Evolutionary conservation across 2,113 vertebrate species (phyloP).

Genomic region (Helogale parvula): DNA sequence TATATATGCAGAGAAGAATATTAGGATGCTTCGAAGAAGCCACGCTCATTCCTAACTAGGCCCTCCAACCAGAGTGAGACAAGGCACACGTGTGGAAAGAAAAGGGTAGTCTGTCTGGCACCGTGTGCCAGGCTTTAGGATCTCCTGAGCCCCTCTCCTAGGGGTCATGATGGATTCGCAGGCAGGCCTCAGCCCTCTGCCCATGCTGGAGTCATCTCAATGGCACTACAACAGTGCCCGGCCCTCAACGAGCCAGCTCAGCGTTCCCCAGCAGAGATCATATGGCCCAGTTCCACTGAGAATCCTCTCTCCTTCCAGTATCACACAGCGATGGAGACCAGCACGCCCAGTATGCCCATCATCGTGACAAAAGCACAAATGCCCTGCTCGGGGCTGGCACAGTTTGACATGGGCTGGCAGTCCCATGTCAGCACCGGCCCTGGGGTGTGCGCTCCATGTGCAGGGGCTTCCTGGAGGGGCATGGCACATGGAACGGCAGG

Average conservation of each 20-base stretch:
- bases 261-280: not conserved
- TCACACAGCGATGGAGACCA: not conserved
- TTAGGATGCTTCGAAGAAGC: not conserved
- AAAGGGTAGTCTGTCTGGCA: not conserved
- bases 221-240: not conserved
- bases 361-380: not conserved
- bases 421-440: not conserved
- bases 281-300: not conserved
- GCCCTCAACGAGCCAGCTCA: not conserved
- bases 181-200: not conserved
- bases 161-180: not conserved
- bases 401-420: not conserved
- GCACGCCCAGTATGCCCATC: not conserved
- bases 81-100: not conserved
- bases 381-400: not conserved
- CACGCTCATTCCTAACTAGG: not conserved
- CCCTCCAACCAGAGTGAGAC: not conserved
- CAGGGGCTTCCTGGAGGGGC: not conserved
- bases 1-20: not conserved
- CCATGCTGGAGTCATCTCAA: not conserved
- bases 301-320: not conserved
- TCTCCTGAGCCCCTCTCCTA: not conserved
- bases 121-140: not conserved
- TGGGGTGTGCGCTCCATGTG: not conserved
- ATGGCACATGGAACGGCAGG: fast-evolving